Evolutionary conservation across 2,797 vertebrate species (phyloP), one percentile per base, ranked within the genome.

Genomic region (Gymnothorax reevesii): DNA sequence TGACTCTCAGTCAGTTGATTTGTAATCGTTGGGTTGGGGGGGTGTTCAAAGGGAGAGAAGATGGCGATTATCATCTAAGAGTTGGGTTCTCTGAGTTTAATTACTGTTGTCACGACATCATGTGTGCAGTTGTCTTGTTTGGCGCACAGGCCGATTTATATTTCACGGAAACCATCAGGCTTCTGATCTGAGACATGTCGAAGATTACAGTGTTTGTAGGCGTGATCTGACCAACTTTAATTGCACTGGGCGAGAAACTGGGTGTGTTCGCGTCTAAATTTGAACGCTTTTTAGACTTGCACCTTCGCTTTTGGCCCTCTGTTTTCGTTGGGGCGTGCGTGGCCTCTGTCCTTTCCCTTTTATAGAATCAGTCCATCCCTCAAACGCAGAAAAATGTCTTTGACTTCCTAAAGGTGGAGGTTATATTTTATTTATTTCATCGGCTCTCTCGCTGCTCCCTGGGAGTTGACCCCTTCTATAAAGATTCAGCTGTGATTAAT

Each of bases 401-500:
- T 79, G 75, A 54, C 49, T 7, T 57, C 7, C 54, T 83, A 27
- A 57, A 83, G 82, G 71, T 52, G 42, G 33, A 42, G 64, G 85
- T 66, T 59, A 57, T 60, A n/a, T 82, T 57, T 27, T 69, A 79
- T 62, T 9, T 89, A 85, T 88, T 86, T 83, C 52, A 22, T 83
- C 15, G 77, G 15, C 71, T 54, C 69, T 22, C 87, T 59, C 84
- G n/a, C 86, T 87, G 82, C 89, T 87, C 89, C 87, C 90, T 90
- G 88, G 90, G 89, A 91, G 91, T 88, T 95, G 93, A 95, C 94
- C 94, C 92, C 92, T 91, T 89, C 88, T 87, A 92, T 94, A 92
- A 94, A 93, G 93, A 94, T 94, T 95, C 90, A 91, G 87, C 91
- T 89, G 89, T 91, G 92, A 95, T 94, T 94, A 93, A 93, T 95